Evolutionary conservation across 2,797 vertebrate genomes (phyloP).

Genomic region (Macrochelys suwanniensis): DNA sequence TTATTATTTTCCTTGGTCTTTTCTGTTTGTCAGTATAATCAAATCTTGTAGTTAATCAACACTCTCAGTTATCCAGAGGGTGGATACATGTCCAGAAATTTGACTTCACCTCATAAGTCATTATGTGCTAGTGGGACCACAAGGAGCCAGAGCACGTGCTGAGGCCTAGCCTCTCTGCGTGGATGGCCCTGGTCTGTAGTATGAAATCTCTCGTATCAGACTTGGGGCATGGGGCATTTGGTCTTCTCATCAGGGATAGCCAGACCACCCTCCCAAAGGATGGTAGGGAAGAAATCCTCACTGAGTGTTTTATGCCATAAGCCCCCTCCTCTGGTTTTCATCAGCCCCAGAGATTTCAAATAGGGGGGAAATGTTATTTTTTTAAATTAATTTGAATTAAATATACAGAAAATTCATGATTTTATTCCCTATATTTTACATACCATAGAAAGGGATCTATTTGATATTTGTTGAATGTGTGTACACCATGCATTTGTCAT

Average conservation of each 20-base stretch:
- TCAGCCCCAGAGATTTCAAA: not conserved
- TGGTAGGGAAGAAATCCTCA: not conserved
- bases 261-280: not conserved
- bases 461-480: constrained; percentile 61
- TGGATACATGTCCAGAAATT: not conserved
- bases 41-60: not conserved
- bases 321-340: not conserved
- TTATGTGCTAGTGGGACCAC: not conserved
- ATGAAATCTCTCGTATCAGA: not conserved
- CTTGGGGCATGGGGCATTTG: not conserved
- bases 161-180: not conserved
- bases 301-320: not conserved
- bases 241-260: not conserved
- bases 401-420: not conserved
- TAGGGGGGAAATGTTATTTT: not conserved
- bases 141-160: not conserved
- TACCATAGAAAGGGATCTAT: constrained; percentile 57
- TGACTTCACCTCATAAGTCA: not conserved
- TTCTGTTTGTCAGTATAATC: not conserved
- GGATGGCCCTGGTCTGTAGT: too few relatives aligned
- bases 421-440: constrained; percentile 23
- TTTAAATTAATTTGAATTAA: not conserved
- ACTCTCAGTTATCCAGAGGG: not conserved
- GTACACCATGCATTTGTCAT: constrained; percentile 36
- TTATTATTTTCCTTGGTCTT: not conserved